These are phyloP conservation scores for Eutrigla gurnardus DNA, from an alignment of 2,797 vertebrate genomes.

Conservation along the genomic window DNA sequence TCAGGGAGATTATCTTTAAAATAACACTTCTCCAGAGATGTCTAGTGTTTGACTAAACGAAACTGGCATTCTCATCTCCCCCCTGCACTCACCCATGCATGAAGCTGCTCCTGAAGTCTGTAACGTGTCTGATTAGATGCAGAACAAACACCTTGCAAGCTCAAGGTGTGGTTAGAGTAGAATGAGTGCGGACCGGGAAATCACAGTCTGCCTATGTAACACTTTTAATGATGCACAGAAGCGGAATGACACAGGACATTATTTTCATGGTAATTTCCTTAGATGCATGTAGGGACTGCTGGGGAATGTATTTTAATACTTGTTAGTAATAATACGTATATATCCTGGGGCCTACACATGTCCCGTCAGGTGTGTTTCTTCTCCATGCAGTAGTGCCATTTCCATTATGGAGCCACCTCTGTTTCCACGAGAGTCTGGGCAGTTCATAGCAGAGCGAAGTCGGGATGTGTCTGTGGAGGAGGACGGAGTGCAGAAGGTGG, in stretches of 20 bases:
- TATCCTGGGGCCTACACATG: not conserved
- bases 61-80: constrained; percentile 15
- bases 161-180: not conserved
- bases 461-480: constrained; percentile 88
- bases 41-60: constrained; percentile 44
- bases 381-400: constrained; percentile 8
- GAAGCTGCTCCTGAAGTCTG: not conserved
- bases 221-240: not conserved
- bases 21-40: constrained; percentile 45
- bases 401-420: constrained; percentile 82
- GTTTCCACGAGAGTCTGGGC: constrained; percentile 88
- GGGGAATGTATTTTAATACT: not conserved
- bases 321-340: not conserved
- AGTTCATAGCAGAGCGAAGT: constrained; percentile 86
- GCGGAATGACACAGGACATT: not conserved
- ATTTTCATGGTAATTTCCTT: not conserved
- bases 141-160: not conserved
- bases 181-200: not conserved
- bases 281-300: not conserved
- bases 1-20: constrained; percentile 36
- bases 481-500: constrained; percentile 84
- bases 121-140: constrained; percentile 4
- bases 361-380: constrained; percentile 6
- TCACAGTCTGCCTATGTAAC: not conserved
- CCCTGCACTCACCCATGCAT: constrained; percentile 7